Conservation (phyloP, 2,113 vertebrate genomes). For the Camelus dromedarius region DNA sequence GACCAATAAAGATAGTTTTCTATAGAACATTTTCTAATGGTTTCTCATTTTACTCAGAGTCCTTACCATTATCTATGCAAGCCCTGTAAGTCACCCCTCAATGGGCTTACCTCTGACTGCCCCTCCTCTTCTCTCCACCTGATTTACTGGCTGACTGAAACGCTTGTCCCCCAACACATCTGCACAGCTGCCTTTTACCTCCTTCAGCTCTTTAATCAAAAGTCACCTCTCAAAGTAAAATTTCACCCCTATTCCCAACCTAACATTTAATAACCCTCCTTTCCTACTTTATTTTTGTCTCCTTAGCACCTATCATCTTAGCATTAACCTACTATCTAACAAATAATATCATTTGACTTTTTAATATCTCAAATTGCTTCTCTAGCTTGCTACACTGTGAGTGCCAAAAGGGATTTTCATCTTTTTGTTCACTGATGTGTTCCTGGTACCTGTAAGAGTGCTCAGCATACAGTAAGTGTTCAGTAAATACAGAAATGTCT, state of each 20-base stretch:
- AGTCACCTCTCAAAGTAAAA: background rate
- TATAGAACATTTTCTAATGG: background rate
- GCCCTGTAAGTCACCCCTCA: too few relatives aligned
- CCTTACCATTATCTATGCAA: background rate
- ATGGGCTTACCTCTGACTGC: background rate
- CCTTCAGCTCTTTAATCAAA: background rate
- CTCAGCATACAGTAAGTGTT: background rate
- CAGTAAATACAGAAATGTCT: background rate
- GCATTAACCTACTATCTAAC: conserved; percentile 45
- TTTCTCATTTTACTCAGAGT: conserved; percentile 45
- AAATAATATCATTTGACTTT: background rate
- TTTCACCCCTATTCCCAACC: background rate
- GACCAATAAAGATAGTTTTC: background rate
- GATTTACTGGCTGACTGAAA: conserved; percentile 12
- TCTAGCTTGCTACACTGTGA: background rate
- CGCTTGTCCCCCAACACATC: background rate
- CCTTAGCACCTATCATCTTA: background rate
- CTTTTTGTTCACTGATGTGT: background rate
- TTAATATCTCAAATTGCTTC: background rate
- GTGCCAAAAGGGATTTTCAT: background rate
- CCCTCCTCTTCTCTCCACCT: background rate
- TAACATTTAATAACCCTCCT: background rate
- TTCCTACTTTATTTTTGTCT: background rate
- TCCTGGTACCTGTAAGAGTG: background rate
- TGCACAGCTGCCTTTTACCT: background rate